Base-by-base conservation (phyloP, 2,797 vertebrate genomes). In the Gymnothorax javanicus region DNA sequence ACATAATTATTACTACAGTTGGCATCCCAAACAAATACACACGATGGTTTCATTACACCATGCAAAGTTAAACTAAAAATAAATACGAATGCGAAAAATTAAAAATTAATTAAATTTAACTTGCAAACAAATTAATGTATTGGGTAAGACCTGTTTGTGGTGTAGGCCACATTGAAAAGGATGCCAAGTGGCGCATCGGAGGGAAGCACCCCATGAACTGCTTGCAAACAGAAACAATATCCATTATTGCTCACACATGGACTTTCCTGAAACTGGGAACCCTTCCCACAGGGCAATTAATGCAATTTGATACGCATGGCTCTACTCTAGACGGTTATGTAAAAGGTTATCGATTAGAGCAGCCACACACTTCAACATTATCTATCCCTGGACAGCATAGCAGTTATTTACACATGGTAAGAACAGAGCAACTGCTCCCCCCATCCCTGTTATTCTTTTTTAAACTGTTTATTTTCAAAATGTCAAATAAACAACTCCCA, bases 241-340 rank as follows among this genome's bases (percentile, higher is more conserved):
- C 84, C 84, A 69, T 84, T 50, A 85, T 57, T 67, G n/a, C 50
- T 64, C 73, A 58, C 84, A 20, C 7, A 75, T 64, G n/a, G 64
- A 56, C 84, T 71, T 77, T 33, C n/a, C 25, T 50, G 13, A 85
- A 71, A 82, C 52, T 79, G 52, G 77, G 77, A 84, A 87, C 23
- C 27, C 67, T 64, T 77, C 83, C 86, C 71, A 54, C 58, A 60
- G 69, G 67, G 79, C 77, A 85, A 43, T 73, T 69, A 82, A 56
- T 69, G 52, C 25, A 33, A 85, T 85, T 85, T 85, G 84, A 85
- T 85, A 73, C 67, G 62, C 6, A 15, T 86, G 85, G 85, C 85
- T 58, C 71, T n/a, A 57, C 17, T 71, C 84, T 73, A 79, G 71
- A 50, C 67, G 2, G 64, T 33, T 33, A 60, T 79, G 83, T 81